Evolutionary conservation across 2,797 vertebrate species (phyloP).

Genomic region (Telmatherina bonti): DNA sequence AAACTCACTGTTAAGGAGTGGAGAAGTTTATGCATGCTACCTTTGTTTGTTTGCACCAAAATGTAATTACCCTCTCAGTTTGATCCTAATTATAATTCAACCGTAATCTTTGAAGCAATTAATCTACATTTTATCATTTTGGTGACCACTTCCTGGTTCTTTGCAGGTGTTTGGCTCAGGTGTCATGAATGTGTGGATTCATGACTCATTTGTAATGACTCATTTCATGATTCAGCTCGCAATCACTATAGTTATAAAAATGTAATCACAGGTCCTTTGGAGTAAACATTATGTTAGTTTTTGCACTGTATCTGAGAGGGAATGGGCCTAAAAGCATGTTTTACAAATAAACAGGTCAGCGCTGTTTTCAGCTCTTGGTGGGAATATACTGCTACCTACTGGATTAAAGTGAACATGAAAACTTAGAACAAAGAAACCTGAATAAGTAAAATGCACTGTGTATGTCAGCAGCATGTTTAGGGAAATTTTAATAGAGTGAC

Average conservation of each 20-base stretch:
- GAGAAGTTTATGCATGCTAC: background rate
- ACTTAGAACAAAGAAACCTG: background rate
- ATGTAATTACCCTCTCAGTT: background rate
- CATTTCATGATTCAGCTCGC: constrained; percentile 13
- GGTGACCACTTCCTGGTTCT: constrained; percentile 22
- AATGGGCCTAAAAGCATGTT: background rate
- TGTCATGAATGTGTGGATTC: too few species aligned
- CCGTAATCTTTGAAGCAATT: background rate
- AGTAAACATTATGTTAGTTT: background rate
- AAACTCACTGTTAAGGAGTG: background rate
- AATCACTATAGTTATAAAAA: background rate
- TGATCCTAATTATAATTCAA: background rate
- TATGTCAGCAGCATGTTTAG: too few species aligned
- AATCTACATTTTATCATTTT: background rate
- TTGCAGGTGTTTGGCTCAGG: background rate
- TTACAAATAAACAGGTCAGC: background rate
- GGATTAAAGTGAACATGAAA: constrained; percentile 35
- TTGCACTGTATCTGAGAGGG: too few species aligned
- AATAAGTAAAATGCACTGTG: background rate
- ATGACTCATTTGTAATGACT: constrained; percentile 54
- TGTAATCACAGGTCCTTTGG: fast-evolving
- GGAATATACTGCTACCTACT: constrained; percentile 64
- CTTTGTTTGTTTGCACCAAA: background rate
- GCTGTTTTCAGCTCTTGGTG: background rate
- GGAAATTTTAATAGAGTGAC: background rate